A percentile compares a stretch with the other conserved stretches of the same genome.
Evolutionary conservation across 2,113 vertebrate species (phyloP).

Genomic region (Progne subis): DNA sequence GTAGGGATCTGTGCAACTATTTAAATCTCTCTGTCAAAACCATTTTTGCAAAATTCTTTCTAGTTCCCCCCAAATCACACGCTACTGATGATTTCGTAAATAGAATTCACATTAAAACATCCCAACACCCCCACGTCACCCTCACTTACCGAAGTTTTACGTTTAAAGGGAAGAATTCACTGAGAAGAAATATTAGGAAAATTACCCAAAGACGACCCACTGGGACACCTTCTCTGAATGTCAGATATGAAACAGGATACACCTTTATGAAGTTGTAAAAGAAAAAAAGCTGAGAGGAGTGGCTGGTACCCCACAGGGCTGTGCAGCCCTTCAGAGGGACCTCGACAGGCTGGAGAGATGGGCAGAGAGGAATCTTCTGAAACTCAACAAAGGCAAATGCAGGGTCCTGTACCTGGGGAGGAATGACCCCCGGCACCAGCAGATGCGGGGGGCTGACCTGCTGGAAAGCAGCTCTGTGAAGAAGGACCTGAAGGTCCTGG

Average conservation of each 20-base stretch:
- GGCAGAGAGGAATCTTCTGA: not conserved
- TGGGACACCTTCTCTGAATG: not conserved
- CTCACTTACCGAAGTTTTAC: not conserved
- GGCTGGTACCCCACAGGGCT: rapidly evolving
- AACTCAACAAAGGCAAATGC: not conserved
- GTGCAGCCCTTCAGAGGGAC: not conserved
- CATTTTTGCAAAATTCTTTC: not conserved
- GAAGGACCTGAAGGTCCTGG: not conserved
- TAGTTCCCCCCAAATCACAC: not conserved
- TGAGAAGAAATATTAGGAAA: not conserved
- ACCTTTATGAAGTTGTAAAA: not conserved
- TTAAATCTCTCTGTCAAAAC: not conserved
- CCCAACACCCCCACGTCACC: rapidly evolving
- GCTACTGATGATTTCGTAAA: not conserved
- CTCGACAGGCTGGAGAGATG: rapidly evolving
- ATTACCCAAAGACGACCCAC: not conserved
- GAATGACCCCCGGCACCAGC: rapidly evolving
- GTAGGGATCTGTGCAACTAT: not conserved
- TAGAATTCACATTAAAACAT: not conserved
- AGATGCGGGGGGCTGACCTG: not conserved
- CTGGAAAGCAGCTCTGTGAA: not conserved
- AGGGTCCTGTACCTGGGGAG: not conserved
- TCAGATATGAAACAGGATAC: not conserved
- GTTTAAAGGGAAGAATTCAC: not conserved
- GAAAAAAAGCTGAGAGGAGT: not conserved